Base-by-base conservation (phyloP, 2,113 vertebrate species). In the Malurus cyaneus region DNA sequence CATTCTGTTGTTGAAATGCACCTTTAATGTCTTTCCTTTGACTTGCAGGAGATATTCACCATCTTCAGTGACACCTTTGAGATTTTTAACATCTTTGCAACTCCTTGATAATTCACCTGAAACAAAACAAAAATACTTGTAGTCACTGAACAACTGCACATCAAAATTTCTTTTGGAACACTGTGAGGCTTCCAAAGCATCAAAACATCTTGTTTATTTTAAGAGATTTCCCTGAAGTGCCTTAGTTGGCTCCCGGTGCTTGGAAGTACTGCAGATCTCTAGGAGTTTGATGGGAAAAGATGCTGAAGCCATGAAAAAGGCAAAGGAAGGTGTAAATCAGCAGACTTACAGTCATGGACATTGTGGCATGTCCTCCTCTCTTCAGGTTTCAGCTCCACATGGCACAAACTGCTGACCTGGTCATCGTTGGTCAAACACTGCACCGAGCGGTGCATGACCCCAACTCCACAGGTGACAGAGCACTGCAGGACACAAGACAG, bases 401-500 rank as follows among this genome's bases (percentile, higher is more conserved):
- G 96, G 95, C 99, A 99, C 41, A 97, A 82, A 64, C 96, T 92
- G 90, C 98, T 98, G 91, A 97, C 94, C 52, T 98, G 98, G 71
- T 98, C 98, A 2, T 98, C 97, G 0, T 97, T 98, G 4, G 98
- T 98, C 70, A 98, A 69, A 92, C 99, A 99, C 93, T 98, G 98
- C 95, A 99, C 98, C 0, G 98, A 98, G 69, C 99, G 98, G 73
- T 99, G 98, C 97, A 98, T 98, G 95, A 98, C 97, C n/a, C 99
- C 99, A 5, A 96, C 80, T 9, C 98, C 99, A 79, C 99, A 99
- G 82, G 98, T 98, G 85, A 97, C 98, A 0, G 99, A 99, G 90
- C 99, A 99, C 99, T 99, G 92, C 4, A 54, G 93, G 86, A 64
- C n/a, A 94, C 71, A 87, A 32, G 25, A 26, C 49, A 76, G 47